Conservation (phyloP, 2,113 vertebrate genomes). For the Plectropomus leopardus region DNA sequence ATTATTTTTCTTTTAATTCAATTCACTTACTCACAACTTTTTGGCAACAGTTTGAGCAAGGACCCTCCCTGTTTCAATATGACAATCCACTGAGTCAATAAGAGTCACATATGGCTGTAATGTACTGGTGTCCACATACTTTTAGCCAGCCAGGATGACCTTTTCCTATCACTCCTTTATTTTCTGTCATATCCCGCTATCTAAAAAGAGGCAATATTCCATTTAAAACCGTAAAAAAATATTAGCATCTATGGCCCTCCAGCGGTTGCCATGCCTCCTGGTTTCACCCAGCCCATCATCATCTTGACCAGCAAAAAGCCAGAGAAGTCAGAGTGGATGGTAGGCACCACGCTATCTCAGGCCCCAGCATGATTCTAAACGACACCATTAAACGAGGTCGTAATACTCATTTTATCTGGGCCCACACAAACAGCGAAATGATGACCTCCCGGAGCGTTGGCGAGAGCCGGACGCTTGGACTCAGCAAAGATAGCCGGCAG, state of each 20-base stretch:
- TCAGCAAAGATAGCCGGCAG: slow-evolving; percentile 28
- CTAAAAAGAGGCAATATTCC: background rate
- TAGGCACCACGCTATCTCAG: slow-evolving; percentile 37
- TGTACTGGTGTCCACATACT: background rate
- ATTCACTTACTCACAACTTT: background rate
- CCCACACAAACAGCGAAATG: slow-evolving; percentile 13
- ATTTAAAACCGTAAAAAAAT: slow-evolving; percentile 27
- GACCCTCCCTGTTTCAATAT: background rate
- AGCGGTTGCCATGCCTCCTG: slow-evolving; percentile 9
- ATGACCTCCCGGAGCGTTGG: slow-evolving; percentile 55
- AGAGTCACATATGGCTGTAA: background rate
- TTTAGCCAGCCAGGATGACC: background rate
- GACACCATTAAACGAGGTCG: slow-evolving; percentile 72
- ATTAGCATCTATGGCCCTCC: background rate
- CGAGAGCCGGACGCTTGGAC: slow-evolving; percentile 30
- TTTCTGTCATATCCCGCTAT: background rate
- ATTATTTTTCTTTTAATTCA: no score
- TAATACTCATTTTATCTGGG: slow-evolving; percentile 68
- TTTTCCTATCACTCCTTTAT: background rate
- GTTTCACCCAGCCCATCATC: slow-evolving; percentile 26
- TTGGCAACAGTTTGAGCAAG: background rate
- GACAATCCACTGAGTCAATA: background rate
- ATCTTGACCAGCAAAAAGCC: background rate
- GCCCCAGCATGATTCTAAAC: slow-evolving; percentile 71
- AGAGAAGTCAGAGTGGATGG: slow-evolving; percentile 23